These are phyloP conservation scores for Chelon auratus DNA, from an alignment of 2,797 vertebrate species.

Conservation along the genomic window DNA sequence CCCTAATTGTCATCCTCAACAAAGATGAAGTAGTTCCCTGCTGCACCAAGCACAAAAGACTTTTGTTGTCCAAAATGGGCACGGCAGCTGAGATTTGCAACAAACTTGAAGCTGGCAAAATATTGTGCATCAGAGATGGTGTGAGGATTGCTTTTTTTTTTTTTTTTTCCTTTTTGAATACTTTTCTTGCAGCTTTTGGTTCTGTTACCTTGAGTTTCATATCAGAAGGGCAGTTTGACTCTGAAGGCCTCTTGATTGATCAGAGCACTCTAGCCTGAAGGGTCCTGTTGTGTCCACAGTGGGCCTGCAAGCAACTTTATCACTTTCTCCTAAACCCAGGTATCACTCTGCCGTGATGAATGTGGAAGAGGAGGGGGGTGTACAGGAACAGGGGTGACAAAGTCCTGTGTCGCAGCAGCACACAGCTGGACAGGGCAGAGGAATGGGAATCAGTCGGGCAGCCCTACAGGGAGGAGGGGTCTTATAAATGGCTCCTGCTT, in stretches of 20 bases:
- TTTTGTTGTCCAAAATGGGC: slow-evolving; percentile 33
- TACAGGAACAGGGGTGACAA: slow-evolving; percentile 67
- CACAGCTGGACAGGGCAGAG: slow-evolving; percentile 69
- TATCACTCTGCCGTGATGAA: slow-evolving; percentile 80
- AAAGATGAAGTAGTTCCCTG: slow-evolving; percentile 62
- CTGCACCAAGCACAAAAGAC: slow-evolving; percentile 51
- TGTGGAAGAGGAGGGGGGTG: slow-evolving; percentile 58
- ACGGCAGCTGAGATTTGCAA: slow-evolving; percentile 39
- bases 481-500: slow-evolving; percentile 82
- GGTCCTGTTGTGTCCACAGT: slow-evolving; percentile 70
- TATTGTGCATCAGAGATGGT: neutral
- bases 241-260: slow-evolving; percentile 73
- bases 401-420: slow-evolving; percentile 67
- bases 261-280: slow-evolving; percentile 67
- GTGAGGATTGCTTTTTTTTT: neutral
- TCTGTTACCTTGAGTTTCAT: slow-evolving; percentile 42
- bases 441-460: slow-evolving; percentile 58
- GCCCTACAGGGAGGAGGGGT: slow-evolving; percentile 56
- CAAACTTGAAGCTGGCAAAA: slow-evolving; percentile 21
- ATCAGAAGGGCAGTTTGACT: slow-evolving; percentile 64
- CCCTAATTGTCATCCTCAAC: slow-evolving; percentile 69
- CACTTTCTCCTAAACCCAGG: slow-evolving; percentile 72
- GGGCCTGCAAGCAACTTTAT: slow-evolving; percentile 71
- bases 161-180: neutral
- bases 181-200: slow-evolving; percentile 24